phyloP scores from a whole-genome alignment of 30 jellyfish, hydroid and myxozoan genomes.

The Sanderia malayensis region DNA sequence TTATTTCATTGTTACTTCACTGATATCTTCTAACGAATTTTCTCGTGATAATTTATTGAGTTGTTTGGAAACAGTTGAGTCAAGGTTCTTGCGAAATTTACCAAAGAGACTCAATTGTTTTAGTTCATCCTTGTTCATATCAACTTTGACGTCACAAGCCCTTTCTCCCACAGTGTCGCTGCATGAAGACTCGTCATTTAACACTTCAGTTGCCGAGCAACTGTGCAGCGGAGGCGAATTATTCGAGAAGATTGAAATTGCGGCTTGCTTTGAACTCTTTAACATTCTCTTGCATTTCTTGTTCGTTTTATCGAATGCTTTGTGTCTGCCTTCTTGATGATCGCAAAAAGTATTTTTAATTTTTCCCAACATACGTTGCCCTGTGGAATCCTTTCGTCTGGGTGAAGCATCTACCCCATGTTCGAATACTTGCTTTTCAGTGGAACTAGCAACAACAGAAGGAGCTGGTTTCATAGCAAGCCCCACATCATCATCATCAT shows the following conservation, averaged over 20 bases:
- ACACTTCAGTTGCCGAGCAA: neutral
- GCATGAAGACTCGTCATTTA: neutral
- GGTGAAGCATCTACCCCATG: neutral
- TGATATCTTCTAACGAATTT: neutral
- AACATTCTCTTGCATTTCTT: neutral
- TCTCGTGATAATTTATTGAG: neutral
- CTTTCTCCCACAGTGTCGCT: neutral
- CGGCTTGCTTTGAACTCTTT: constrained; percentile 4
- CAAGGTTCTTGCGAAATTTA: neutral
- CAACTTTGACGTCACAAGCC: neutral
- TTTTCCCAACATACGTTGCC: neutral
- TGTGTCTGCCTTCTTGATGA: neutral
- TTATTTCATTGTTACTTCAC: neutral
- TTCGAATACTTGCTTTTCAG: neutral
- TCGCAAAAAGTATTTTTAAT: neutral
- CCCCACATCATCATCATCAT: neutral
- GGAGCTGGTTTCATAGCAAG: neutral
- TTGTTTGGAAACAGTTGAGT: neutral
- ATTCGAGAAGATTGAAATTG: neutral
- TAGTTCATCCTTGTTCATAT: neutral
- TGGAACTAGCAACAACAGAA: neutral
- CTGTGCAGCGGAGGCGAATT: neutral
- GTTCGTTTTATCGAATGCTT: neutral
- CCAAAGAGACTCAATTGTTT: neutral
- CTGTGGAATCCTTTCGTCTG: neutral